phyloP scores from a whole-genome alignment of 2,797 vertebrate species.

The Acestrorhynchus altus region DNA sequence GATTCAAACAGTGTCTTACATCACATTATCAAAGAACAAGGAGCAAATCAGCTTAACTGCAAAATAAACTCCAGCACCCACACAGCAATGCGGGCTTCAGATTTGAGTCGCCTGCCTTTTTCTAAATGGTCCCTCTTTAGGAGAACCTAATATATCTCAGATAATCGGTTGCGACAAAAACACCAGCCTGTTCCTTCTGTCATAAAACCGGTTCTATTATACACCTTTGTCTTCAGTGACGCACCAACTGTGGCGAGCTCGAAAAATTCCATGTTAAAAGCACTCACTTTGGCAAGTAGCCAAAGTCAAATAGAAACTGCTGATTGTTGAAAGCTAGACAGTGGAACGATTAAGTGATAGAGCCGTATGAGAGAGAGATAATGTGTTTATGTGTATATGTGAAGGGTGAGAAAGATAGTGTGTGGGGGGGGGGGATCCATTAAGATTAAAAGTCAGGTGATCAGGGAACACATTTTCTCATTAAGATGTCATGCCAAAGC shows the following conservation, averaged over 20 bases:
- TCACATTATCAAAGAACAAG: not conserved
- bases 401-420: constrained; percentile 41
- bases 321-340: constrained; percentile 70
- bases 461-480: constrained; percentile 52
- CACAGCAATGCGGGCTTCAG: constrained; percentile 20
- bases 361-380: constrained; percentile 40
- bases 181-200: constrained; percentile 31
- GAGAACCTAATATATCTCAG: constrained; percentile 35
- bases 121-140: constrained; percentile 7
- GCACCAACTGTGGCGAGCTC: not conserved
- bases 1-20: not conserved
- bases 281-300: not conserved
- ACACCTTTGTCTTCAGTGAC: not conserved
- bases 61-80: constrained; percentile 5
- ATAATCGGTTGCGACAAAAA: constrained; percentile 49
- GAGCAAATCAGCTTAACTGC: not conserved
- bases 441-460: constrained; percentile 59
- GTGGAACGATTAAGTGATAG: constrained; percentile 60
- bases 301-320: constrained; percentile 50
- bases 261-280: not conserved
- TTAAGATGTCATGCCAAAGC: constrained; percentile 56
- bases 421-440: constrained; percentile 27
- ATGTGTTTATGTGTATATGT: not conserved
- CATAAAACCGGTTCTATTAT: constrained; percentile 49
- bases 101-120: constrained; percentile 6